Conservation (phyloP, 2,888 invertebrate genomes). For the Anarsia innoxiella region DNA sequence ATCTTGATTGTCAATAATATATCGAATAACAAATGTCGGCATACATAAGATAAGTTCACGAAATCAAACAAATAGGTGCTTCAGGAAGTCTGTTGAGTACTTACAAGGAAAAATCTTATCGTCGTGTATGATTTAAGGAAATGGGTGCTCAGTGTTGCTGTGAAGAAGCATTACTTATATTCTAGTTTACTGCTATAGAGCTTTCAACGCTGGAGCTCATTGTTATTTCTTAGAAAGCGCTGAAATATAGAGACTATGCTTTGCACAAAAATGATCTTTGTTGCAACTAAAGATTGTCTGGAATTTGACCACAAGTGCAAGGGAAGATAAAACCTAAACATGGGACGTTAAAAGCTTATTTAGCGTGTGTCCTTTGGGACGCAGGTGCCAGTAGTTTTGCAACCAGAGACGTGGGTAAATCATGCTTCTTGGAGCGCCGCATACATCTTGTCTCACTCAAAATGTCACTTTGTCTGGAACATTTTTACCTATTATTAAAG, state of each 20-base stretch:
- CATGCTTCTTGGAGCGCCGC: constrained; percentile 58
- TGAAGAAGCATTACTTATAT: constrained; percentile 54
- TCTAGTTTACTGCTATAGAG: constrained; percentile 52
- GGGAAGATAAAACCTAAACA: constrained; percentile 26
- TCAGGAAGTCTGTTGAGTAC: too few species aligned
- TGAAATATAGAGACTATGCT: constrained; percentile 60
- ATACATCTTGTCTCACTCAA: constrained; percentile 60
- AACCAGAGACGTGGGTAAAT: constrained; percentile 47
- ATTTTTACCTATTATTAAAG: too few species aligned
- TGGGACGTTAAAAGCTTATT: constrained; percentile 23
- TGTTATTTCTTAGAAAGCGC: constrained; percentile 66
- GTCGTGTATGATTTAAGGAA: too few species aligned
- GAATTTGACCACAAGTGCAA: constrained; percentile 25
- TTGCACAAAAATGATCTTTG: constrained; percentile 49
- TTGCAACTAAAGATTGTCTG: constrained; percentile 24
- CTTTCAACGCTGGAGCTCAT: constrained; percentile 52
- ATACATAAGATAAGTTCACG: too few species aligned
- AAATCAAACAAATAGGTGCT: too few species aligned
- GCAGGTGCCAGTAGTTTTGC: constrained; percentile 55
- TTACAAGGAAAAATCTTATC: too few species aligned
- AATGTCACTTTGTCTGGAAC: constrained; percentile 48
- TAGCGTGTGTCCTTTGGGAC: constrained; percentile 25
- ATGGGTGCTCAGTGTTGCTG: too few species aligned
- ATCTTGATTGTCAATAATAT: too few species aligned
- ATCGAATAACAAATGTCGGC: too few species aligned